Evolutionary conservation across 2,113 vertebrate genomes (phyloP), one percentile per base, ranked within the genome.

Genomic region (Tragulus kanchil): DNA sequence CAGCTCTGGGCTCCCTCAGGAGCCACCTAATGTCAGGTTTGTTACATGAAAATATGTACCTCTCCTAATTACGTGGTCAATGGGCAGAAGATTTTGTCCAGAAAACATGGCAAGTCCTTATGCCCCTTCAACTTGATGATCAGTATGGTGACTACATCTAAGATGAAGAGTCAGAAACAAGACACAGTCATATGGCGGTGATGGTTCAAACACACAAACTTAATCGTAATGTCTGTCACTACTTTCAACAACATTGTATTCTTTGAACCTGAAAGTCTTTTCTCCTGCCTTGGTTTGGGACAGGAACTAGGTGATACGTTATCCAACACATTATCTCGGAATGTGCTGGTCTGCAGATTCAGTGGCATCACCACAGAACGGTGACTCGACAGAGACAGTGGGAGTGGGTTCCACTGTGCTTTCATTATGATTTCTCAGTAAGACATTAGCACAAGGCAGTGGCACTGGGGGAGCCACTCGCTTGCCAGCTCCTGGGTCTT

Each of bases 51-150:
- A 93, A 91, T 81, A 92, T 71, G 36, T 52, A 59, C 36, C 86
- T 85, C 61, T 89, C 10, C 87, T 93, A 79, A 91, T 86, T 71
- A 92, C 52, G 28, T 52, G 42, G 94, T 91, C 79, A 89, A 12
- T 10, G 16, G 83, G 36, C 56, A 92, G 58, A 90, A 71, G 84
- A 89, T 36, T 59, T 88, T n/a, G 21, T 84, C 42, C 83, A 31
- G 59, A 90, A 73, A 97, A 88, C 52, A 13, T 36, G 59, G 52
- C 69, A 93, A 90, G 79, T 85, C 54, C 85, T 85, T 77, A 64
- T 31, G 89, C 7, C 52, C 15, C 59, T 89, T 50, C n/a, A 85
- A 52, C 17, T 79, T 50, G 61, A 82, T 86, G n/a, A 91, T 90
- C 59, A 56, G 54, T 84, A 86, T 50, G 28, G 3, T 31, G 54